Evolutionary conservation across 2,888 invertebrate species (phyloP), one percentile per base, ranked within the genome.

Genomic region (Petrophora chlorosata): DNA sequence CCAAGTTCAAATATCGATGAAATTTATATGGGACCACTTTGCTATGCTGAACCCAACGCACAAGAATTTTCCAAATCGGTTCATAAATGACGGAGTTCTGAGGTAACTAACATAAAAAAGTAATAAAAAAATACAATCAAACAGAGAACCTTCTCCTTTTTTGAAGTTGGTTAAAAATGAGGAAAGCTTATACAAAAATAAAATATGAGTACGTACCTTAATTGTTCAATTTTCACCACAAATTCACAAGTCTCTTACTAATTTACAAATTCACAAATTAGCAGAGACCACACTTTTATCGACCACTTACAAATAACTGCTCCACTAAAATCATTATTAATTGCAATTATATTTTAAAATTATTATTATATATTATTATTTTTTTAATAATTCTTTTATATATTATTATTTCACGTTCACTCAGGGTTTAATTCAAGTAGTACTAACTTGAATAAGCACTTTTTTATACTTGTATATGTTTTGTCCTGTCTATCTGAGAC

Each of bases 401-500:
- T 23, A 7, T 12, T 16, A 40, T 12, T 30, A 16, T 9, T 23
- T 23, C 3, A 5, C 9, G 8, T 30, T 15, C 32, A 38, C 32
- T 10, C 17, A 17, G n/a, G n/a, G 17, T 33, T 33, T 5, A 10
- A 30, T 13, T 3, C n/a, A 23, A 23, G 10, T 23, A 16, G 10
- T 33, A 33, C 32, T 26, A 0, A 15, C 15, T 26, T 10, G 5
- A n/a, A 39, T 14, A 15, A 29, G 26, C 15, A 22, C 13, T 33
- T 16, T 34, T 33, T 40, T 35, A 33, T 22, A 33, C 4, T 2
- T n/a, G 9, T 7, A 5, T n/a, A 15, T 25, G 5, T 36, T 17
- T 46, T 53, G 46, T 59, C 61, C 45, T 60, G 59, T 48, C 53
- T 47, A 32, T 50, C 25, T 59, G 43, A 53, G 48, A 61, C 67